A percentile compares a stretch with the other conserved stretches of the same genome.
These are phyloP conservation scores for Plumapathes pennacea DNA, from an alignment of 92 coral and sea anemone species.

Conservation along the genomic window DNA sequence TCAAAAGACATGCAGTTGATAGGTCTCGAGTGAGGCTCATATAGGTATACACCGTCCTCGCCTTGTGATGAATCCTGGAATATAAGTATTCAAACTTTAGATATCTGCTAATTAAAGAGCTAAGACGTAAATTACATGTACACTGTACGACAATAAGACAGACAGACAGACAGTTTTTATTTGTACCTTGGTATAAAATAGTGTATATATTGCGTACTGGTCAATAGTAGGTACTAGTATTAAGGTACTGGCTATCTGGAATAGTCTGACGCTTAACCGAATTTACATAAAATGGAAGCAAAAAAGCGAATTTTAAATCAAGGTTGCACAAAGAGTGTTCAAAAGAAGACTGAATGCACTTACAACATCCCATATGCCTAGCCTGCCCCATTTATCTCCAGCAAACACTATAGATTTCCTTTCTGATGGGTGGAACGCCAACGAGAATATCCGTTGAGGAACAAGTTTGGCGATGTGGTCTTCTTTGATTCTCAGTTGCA, in stretches of 20 bases:
- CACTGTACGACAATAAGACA: no score
- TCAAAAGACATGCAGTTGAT: conserved; percentile 70
- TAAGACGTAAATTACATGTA: no score
- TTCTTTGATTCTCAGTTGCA: conserved; percentile 31
- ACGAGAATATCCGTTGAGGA: conserved; percentile 69
- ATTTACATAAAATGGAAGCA: background rate
- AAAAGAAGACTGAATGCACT: conserved; percentile 1
- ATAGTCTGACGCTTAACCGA: no score
- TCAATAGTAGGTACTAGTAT: no score
- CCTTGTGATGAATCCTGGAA: conserved; percentile 68
- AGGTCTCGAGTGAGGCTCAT: conserved; percentile 70
- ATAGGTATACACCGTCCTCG: conserved; percentile 67
- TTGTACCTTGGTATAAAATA: no score
- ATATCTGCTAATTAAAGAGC: no score
- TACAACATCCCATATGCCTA: conserved; percentile 98
- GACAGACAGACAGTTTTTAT: no score
- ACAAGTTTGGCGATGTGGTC: conserved; percentile 77
- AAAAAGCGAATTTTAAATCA: background rate
- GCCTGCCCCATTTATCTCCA: conserved; percentile 80
- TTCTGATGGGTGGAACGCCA: conserved; percentile 70
- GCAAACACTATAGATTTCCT: conserved; percentile 71
- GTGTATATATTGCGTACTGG: no score
- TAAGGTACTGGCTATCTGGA: no score
- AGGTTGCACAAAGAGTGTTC: background rate
- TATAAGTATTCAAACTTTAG: no score